These are phyloP conservation scores for Epistrophe eligans DNA, from an alignment of 2,888 invertebrate genomes.

Conservation along the genomic window DNA sequence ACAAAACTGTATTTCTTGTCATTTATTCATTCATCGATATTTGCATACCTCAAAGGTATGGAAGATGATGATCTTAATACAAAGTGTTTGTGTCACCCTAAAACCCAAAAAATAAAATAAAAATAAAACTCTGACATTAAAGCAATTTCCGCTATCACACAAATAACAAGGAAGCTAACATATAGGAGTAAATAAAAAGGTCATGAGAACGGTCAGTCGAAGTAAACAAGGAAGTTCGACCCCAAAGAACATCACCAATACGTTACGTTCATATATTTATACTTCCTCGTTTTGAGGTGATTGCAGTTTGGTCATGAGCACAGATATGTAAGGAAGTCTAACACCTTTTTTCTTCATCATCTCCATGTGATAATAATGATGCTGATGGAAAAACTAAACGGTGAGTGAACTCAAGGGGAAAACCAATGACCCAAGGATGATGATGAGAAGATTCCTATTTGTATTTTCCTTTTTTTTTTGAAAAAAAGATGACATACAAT, in stretches of 20 bases:
- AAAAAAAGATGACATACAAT: constrained; percentile 45
- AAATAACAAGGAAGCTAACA: constrained; percentile 61
- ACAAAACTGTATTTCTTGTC: neutral
- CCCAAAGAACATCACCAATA: constrained; percentile 36
- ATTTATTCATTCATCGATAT: constrained; percentile 20
- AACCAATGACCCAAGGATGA: constrained; percentile 53
- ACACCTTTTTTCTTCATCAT: constrained; percentile 38
- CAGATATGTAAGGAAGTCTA: constrained; percentile 6
- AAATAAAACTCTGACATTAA: constrained; percentile 1
- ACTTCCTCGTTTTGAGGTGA: constrained; percentile 48
- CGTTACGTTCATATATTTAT: neutral
- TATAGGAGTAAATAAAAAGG: constrained; percentile 53
- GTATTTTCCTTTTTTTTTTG: neutral
- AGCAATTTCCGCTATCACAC: constrained; percentile 39
- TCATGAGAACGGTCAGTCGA: constrained; percentile 71
- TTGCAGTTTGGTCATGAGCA: neutral
- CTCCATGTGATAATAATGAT: neutral
- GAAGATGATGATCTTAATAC: constrained; percentile 8
- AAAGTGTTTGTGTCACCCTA: constrained; percentile 8
- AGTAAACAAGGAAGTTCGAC: constrained; percentile 69
- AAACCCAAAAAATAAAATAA: neutral
- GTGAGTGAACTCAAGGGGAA: constrained; percentile 31
- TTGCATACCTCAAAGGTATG: constrained; percentile 9
- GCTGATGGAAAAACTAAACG: constrained; percentile 25
- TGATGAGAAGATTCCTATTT: constrained; percentile 33